phyloP scores from a whole-genome alignment of 2,113 vertebrate species.

The Candoia aspera region DNA sequence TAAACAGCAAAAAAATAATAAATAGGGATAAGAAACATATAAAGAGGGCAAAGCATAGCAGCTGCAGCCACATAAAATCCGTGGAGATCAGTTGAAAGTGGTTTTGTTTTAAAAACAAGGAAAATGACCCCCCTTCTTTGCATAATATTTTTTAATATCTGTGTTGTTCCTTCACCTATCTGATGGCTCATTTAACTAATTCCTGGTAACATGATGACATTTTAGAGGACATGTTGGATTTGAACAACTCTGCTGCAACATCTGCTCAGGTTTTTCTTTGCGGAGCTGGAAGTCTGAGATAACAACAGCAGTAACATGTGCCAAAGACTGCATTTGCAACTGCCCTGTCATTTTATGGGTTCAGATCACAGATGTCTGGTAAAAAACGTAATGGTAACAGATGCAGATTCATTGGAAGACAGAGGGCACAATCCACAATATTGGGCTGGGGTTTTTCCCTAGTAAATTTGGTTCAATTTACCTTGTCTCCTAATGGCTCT shows the following conservation, averaged over 20 bases:
- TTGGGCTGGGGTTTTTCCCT: not conserved
- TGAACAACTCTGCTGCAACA: not conserved
- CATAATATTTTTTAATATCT: not conserved
- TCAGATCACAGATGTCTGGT: not conserved
- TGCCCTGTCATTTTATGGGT: not conserved
- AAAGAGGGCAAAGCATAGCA: not conserved
- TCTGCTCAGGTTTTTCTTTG: not conserved
- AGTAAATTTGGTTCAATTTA: not conserved
- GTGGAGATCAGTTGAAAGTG: not conserved
- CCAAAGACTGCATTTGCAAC: not conserved
- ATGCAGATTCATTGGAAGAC: not conserved
- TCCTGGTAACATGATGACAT: not conserved
- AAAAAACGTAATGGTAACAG: not conserved
- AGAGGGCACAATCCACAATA: not conserved
- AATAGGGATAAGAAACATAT: not conserved
- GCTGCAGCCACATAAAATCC: not conserved
- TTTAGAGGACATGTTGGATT: not conserved
- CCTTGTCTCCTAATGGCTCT: not conserved
- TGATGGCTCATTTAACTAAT: not conserved
- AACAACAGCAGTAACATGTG: not conserved
- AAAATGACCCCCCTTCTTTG: not conserved
- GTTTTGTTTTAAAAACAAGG: not conserved
- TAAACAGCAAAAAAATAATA: not conserved
- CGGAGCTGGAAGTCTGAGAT: not conserved
- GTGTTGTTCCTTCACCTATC: not conserved